A percentile compares a stretch with the other conserved stretches of the same genome.
Conservation (phyloP, 2,797 vertebrate genomes). For the Kryptolebias ocellatus region DNA sequence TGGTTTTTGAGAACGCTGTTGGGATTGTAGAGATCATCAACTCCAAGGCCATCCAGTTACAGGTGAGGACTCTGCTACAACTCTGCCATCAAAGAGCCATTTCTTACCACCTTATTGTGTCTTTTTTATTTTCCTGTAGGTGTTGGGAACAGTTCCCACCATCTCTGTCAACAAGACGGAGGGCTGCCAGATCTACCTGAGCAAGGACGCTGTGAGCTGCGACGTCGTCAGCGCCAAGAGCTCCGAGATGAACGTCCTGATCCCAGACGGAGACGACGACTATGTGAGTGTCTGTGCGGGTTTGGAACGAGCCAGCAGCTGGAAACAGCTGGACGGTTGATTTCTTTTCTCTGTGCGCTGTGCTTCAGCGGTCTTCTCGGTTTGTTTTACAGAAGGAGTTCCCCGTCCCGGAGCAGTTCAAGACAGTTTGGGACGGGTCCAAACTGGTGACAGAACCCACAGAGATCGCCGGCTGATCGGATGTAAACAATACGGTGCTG, state of each 20-base stretch:
- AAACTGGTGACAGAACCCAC: conserved; percentile 95
- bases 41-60: conserved; percentile 91
- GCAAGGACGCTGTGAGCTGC: conserved; percentile 89
- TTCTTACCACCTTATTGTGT: neutral
- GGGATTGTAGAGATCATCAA: conserved; percentile 98
- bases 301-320: neutral
- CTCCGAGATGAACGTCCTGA: conserved; percentile 96
- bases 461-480: conserved; percentile 90
- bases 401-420: conserved; percentile 97
- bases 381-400: conserved; percentile 89
- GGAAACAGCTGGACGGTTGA: neutral
- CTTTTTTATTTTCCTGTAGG: conserved; percentile 77
- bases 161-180: conserved; percentile 99
- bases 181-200: conserved; percentile 96
- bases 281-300: conserved; percentile 85
- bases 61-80: conserved; percentile 79
- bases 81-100: too few species aligned
- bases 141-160: conserved; percentile 93
- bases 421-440: conserved; percentile 94
- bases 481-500: neutral
- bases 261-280: conserved; percentile 90
- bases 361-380: neutral
- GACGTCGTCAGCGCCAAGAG: conserved; percentile 97
- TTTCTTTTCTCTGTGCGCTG: neutral
- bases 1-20: conserved; percentile 96